A percentile compares a stretch with the other conserved stretches of the same genome.
These are phyloP conservation scores for Drosophila antonietae DNA, from an alignment of 2,888 invertebrate species.

Conservation along the genomic window DNA sequence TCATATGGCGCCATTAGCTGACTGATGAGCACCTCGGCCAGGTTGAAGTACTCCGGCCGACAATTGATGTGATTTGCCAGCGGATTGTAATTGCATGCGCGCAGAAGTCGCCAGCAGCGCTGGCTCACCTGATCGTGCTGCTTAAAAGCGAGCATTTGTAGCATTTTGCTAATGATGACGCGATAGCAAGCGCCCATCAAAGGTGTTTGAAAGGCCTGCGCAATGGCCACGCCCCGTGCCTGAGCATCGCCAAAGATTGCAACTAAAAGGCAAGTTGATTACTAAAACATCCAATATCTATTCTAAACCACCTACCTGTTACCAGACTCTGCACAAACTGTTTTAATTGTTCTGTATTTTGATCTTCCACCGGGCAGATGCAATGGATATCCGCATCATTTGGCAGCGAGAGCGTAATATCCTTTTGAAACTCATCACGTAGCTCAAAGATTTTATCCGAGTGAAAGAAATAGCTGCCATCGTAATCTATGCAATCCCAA, in stretches of 20 bases:
- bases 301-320: constrained; percentile 59
- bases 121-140: constrained; percentile 78
- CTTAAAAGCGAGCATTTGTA: constrained; percentile 82
- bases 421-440: constrained; percentile 83
- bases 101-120: constrained; percentile 82
- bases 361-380: constrained; percentile 80
- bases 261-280: constrained; percentile 47
- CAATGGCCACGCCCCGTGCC: constrained; percentile 66
- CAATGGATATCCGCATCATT: constrained; percentile 72
- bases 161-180: constrained; percentile 80
- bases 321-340: constrained; percentile 79
- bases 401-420: constrained; percentile 67
- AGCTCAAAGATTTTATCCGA: constrained; percentile 83
- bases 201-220: constrained; percentile 76
- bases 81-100: constrained; percentile 81
- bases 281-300: neutral
- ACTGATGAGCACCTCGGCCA: constrained; percentile 83
- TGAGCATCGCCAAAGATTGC: constrained; percentile 75
- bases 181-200: constrained; percentile 82
- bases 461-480: constrained; percentile 83
- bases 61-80: constrained; percentile 77
- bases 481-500: constrained; percentile 83
- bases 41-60: constrained; percentile 81
- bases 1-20: constrained; percentile 83
- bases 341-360: constrained; percentile 69